Evolutionary conservation across 2,113 vertebrate genomes (phyloP).

Genomic region (Uria aalge): DNA sequence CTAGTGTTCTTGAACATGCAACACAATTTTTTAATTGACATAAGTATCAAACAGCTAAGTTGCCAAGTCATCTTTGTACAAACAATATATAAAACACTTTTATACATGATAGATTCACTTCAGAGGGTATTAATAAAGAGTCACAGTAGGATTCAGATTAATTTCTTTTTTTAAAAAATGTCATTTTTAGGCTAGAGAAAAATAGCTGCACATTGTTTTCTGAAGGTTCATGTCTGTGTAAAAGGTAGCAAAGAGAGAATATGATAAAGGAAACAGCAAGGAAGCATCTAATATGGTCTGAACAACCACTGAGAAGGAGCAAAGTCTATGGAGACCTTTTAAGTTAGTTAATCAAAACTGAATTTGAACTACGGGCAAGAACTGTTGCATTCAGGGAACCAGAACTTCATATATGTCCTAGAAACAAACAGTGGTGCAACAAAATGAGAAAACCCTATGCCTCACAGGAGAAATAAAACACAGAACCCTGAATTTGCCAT

Average conservation of each 20-base stretch:
- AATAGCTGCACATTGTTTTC: not conserved
- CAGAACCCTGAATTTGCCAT: not conserved
- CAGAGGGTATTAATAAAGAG: not conserved
- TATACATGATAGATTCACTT: not conserved
- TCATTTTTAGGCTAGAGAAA: not conserved
- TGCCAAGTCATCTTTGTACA: not conserved
- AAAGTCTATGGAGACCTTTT: not conserved
- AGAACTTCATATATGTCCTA: not conserved
- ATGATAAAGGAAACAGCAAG: conserved; percentile 14
- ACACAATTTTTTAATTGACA: not conserved
- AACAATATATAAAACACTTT: not conserved
- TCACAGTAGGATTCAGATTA: not conserved
- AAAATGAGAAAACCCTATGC: not conserved
- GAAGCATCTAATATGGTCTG: not conserved
- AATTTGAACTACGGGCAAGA: not conserved
- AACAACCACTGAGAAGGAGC: not conserved
- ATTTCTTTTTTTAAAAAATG: not conserved
- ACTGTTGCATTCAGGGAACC: not conserved
- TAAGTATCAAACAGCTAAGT: not conserved
- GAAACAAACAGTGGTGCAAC: not conserved
- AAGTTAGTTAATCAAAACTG: not conserved
- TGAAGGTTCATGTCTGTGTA: not conserved
- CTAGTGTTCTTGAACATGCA: not conserved
- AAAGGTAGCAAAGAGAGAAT: not conserved
- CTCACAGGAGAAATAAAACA: not conserved